Percentiles rank a stretch among this genome's conserved stretches.
Evolutionary conservation across 2,797 vertebrate species (phyloP).

Genomic region (Cygnus olor): DNA sequence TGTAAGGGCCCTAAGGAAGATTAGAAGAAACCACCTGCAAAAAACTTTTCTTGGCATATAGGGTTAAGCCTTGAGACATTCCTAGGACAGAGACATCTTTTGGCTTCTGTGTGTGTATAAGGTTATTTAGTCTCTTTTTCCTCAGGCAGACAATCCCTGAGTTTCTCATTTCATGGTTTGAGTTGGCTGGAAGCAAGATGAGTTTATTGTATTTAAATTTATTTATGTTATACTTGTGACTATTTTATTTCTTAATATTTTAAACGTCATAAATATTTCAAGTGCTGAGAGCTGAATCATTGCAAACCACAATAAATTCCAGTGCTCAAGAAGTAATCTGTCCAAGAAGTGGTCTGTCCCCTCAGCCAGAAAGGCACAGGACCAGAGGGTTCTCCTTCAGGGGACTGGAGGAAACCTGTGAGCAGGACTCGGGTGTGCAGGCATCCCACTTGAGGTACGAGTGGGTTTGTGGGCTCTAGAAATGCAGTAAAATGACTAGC

Average conservation of each 20-base stretch:
- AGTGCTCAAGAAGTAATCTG: not conserved
- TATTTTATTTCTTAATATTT: conserved; percentile 51
- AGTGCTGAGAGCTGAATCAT: not conserved
- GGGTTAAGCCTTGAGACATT: not conserved
- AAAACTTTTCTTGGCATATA: not conserved
- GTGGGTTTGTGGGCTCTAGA: not conserved
- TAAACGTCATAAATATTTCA: conserved; percentile 40
- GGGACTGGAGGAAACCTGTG: not conserved
- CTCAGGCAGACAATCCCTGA: not conserved
- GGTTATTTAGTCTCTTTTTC: conserved; percentile 8
- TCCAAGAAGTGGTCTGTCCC: not conserved
- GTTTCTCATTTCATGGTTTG: conserved; percentile 16
- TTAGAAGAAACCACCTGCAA: not conserved
- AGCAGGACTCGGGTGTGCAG: not conserved
- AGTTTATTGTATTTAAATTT: conserved; percentile 38
- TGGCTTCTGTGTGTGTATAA: not conserved
- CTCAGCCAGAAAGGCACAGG: not conserved
- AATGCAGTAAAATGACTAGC: not conserved
- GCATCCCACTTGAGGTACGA: not conserved
- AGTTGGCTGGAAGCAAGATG: not conserved
- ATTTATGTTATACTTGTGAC: conserved; percentile 6
- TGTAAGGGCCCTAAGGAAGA: not conserved
- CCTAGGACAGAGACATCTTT: not conserved
- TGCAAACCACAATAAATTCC: not conserved
- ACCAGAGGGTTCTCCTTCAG: not conserved